Base-by-base conservation (phyloP, 2,113 vertebrate genomes). In the Platycercus adscitus region DNA sequence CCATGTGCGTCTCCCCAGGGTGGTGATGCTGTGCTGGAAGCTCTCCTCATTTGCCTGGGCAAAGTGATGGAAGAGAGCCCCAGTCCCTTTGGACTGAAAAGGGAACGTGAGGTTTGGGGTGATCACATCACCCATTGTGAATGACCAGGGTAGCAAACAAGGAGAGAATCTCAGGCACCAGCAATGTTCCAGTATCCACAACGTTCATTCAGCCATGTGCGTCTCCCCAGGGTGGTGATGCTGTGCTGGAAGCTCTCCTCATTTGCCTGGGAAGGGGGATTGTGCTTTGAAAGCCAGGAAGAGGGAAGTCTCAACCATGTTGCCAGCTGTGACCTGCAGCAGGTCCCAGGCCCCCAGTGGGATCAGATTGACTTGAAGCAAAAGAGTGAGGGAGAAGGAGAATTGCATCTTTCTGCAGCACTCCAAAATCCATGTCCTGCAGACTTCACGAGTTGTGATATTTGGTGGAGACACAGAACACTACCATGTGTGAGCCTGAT, bases 1-100 rank as follows among this genome's bases (percentile, higher is more conserved):
- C 20, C 25, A 5, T 5, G 13, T 19, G 15, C 0, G 1, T 43
- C 25, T 87, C 19, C 53, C 25, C 7, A 0, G 5, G 17, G 41
- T 23, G 43, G 6, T 31, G 37, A 4, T 73, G 49, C 49, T 47
- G 17, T 77, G 21, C 60, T 53, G 72, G 41, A 7, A 4, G 8
- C 6, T 73, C 16, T 41, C 24, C n/a, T 70, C 52, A 55, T 50
- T 91, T 3, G 1, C 4, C 55, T 7, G 6, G 28, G 21, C 31
- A 43, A 64, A 50, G 37, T 8, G 31, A n/a, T 15, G 29, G 73
- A 70, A 53, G 28, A 75, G 65, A 84, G 13, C 28, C 70, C 41
- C 4, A 0, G 1, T 65, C 26, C 19, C 47, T 23, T 12, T 6
- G 35, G 58, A 8, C 63, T n/a, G 14, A 47, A 23, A 0, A 1